phyloP scores from a whole-genome alignment of 1,140 invertebrate genomes.

The Heliconius himera region DNA sequence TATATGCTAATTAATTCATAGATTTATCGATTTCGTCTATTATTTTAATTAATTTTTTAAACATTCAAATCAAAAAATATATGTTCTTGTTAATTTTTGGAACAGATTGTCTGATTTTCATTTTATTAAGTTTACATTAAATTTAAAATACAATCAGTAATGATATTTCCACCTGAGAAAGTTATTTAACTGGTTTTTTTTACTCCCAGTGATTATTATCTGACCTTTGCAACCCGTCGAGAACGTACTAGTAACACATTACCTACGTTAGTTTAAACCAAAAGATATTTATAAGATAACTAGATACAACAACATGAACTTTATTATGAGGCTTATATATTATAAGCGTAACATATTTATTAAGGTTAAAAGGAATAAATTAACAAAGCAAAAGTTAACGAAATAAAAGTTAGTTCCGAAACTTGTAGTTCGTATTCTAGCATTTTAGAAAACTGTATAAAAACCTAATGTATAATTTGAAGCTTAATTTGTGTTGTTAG shows the following conservation, averaged over 20 bases:
- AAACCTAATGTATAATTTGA: conserved; percentile 19
- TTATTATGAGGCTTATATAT: neutral
- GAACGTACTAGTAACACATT: conserved; percentile 28
- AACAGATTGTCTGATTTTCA: neutral
- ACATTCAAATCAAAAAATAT: neutral
- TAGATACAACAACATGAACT: conserved; percentile 16
- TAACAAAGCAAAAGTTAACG: neutral
- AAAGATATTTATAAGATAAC: conserved; percentile 27
- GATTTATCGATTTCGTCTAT: neutral
- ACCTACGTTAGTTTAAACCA: conserved; percentile 30
- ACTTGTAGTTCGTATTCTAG: neutral
- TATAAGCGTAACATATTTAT: neutral
- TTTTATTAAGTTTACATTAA: neutral
- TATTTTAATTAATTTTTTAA: neutral
- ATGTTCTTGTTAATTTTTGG: neutral
- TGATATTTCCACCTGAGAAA: neutral
- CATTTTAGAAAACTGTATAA: neutral
- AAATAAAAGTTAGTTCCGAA: neutral
- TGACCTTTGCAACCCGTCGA: conserved; percentile 32
- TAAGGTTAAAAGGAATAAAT: neutral
- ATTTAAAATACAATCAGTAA: neutral
- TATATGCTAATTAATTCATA: conserved; percentile 3
- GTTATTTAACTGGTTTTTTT: conserved; percentile 17
- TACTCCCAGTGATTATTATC: conserved; percentile 20
- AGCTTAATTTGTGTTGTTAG: conserved; percentile 27